Base-by-base conservation (phyloP, 2,888 invertebrate species). In the Microchrysa polita region DNA sequence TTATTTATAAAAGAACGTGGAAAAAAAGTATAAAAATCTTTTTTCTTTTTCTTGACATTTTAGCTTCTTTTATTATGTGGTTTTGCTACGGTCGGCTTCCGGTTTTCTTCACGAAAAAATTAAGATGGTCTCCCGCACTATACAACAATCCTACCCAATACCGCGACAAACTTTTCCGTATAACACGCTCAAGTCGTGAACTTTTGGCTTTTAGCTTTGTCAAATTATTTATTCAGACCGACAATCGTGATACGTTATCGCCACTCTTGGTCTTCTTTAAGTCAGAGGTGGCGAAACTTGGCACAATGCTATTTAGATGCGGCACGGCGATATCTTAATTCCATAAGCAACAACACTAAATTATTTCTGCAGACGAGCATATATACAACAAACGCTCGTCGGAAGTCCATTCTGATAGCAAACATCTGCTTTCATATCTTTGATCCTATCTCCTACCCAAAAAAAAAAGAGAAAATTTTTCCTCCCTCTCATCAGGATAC, bases 1-100 rank as follows among this genome's bases (percentile, higher is more conserved):
- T 69, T 69, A 69, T 69, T 69, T 69, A 69, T 69, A 57, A 69
- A 69, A 69, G 69, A 57, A 40, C 55, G 69, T 52, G 23, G 34
- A 60, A 53, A 67, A 18, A n/a, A 40, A 40, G 40, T 57, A 69
- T 57, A 69, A 69, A 20, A 69, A 69, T 55, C 40, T 20, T 69
- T 69, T 67, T 57, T 40, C 1, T 5, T 55, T 67, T 57, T 40
- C 1, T 14, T 69, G 55, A 18, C 55, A n/a, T n/a, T n/a, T n/a
- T n/a, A n/a, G n/a, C n/a, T 40, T 40, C 40, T 57, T 20, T 20
- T 23, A 69, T 42, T 55, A 42, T 55, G 57, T 14, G n/a, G n/a
- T 69, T 34, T 57, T 22, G 14, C 34, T 20, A 4, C 23, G 69
- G 18, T 10, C 69, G 69, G 9, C 27, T 55, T 57, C 57, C 34